Evolutionary conservation across 2,113 vertebrate species (phyloP).

Genomic region (Hassar affinis): DNA sequence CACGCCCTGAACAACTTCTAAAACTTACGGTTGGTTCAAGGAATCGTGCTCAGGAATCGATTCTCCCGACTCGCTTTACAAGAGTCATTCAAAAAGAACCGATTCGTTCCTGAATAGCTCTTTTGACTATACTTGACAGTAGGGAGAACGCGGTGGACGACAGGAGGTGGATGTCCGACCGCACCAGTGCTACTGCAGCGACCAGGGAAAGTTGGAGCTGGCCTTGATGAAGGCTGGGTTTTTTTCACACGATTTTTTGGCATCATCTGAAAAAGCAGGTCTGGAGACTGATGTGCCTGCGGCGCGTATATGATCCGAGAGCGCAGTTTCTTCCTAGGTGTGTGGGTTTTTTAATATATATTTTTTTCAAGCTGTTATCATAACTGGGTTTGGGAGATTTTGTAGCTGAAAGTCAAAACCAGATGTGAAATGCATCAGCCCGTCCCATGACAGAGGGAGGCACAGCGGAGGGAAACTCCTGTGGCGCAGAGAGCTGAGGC

Average conservation of each 20-base stretch:
- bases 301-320: neutral
- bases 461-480: constrained; percentile 15
- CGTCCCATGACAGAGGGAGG: constrained; percentile 36
- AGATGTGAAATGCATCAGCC: constrained; percentile 23
- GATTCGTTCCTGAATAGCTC: neutral
- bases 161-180: neutral
- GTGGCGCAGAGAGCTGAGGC: constrained; percentile 28
- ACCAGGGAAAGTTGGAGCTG: constrained; percentile 16
- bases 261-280: neutral
- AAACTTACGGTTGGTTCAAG: neutral
- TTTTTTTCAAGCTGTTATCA: neutral
- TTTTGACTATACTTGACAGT: neutral
- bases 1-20: neutral
- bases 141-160: neutral
- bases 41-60: neutral
- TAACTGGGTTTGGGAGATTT: neutral
- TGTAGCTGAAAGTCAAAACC: neutral
- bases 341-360: too few species aligned
- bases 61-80: neutral
- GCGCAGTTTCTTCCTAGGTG: neutral
- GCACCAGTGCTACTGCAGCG: neutral
- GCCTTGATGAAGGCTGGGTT: neutral
- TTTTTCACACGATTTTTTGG: neutral
- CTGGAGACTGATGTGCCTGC: neutral
- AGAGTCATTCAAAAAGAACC: constrained; percentile 13